Base-by-base conservation (phyloP, 2,888 invertebrate species). In the Tenthredo livida region DNA sequence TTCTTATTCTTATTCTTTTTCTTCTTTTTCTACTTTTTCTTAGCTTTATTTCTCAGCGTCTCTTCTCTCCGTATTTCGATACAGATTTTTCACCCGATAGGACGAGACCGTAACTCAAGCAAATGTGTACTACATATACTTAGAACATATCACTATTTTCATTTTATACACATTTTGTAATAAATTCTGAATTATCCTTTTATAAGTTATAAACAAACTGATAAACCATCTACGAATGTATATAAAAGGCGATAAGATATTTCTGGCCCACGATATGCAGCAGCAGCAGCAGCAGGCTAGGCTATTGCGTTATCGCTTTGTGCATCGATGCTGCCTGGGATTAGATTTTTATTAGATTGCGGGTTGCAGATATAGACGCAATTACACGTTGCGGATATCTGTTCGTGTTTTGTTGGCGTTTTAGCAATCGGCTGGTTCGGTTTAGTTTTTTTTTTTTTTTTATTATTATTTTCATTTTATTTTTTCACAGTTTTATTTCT, bases 301-400 rank as follows among this genome's bases (percentile, higher is more conserved):
- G 21, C 21, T 43, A 70, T 83, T 33, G 47, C 67, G 47, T 83
- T 47, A 70, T 83, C 67, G 67, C 77, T 33, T 61, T 58, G 61
- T 70, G 83, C 83, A 70, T 70, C 47, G 67, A 65, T 70, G 67
- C 29, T 67, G 54, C 54, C 54, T 54, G 67, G 33, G 70, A 83
- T 83, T 83, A 83, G 70, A 83, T 83, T 83, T 83, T 70, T 67
- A 83, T 83, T 67, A 83, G 65, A 83, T 83, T 83, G 12, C 47
- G 43, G n/a, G 43, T 9, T 50, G 83, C 47, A 43, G 67, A 47
- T 29, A 47, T 29, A 67, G 15, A 67, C 77, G 77, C 54, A 54
- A 77, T 73, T 15, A 29, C 21, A 73, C 43, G 72, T 43, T 40
- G 43, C 43, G 43, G 43, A 21, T 61, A 61, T 61, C 25, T 25